A percentile compares a stretch with the other conserved stretches of the same genome.
phyloP scores from a whole-genome alignment of 2,113 vertebrate genomes.

The Macquaria ambigua region DNA sequence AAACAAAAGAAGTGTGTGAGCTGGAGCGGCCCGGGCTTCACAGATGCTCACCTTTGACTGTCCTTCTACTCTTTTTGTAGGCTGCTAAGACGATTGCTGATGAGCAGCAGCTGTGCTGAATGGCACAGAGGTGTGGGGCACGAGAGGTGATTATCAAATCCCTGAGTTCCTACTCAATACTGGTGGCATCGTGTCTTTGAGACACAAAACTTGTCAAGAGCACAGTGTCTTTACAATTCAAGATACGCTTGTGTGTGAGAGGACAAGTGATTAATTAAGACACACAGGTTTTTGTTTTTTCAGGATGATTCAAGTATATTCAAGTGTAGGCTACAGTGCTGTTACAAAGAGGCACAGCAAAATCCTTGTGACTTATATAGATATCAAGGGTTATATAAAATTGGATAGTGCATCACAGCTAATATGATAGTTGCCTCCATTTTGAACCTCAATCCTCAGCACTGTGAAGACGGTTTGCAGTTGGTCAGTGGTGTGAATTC shows the following conservation, averaged over 20 bases:
- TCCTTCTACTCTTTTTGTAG: conserved; percentile 24
- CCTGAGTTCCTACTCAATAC: background rate
- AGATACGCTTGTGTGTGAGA: background rate
- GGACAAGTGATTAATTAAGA: background rate
- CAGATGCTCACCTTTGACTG: conserved; percentile 64
- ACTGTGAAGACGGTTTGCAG: too few relatives aligned
- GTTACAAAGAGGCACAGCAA: background rate
- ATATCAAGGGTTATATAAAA: background rate
- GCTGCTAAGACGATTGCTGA: conserved; percentile 35
- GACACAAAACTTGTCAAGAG: conserved; percentile 8
- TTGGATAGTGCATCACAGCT: background rate
- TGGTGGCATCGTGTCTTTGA: background rate
- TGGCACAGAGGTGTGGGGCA: conserved; percentile 29
- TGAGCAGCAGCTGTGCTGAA: conserved; percentile 61
- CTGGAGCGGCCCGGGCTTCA: conserved; percentile 1
- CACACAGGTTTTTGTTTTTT: background rate
- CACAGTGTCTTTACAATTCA: conserved; percentile 4
- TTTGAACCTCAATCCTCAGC: too few relatives aligned
- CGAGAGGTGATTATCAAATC: conserved; percentile 51
- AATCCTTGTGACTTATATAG: background rate
- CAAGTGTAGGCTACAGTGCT: background rate
- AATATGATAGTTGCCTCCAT: too few relatives aligned
- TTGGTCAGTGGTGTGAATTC: too few relatives aligned
- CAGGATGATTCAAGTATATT: background rate
- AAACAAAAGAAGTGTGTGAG: conserved; percentile 22